Conservation (phyloP, 2,888 invertebrate genomes). For the Drosophila ezoana region DNA sequence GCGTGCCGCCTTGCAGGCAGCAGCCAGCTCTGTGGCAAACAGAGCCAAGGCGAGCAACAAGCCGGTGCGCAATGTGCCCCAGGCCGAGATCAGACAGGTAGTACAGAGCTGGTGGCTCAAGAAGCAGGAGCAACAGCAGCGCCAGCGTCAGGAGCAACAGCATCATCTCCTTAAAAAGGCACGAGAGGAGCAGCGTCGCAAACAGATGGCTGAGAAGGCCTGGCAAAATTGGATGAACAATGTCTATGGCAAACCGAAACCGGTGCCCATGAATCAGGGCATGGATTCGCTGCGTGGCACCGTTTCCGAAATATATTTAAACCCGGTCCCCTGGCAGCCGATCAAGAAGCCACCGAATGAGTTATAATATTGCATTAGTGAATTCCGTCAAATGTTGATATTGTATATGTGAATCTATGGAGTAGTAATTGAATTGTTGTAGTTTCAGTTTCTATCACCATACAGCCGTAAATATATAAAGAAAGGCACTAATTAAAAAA, state of each 20-base stretch:
- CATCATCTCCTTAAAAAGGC: constrained; percentile 31
- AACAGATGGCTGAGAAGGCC: constrained; percentile 66
- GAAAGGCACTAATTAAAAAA: not conserved
- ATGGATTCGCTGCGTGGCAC: constrained; percentile 82
- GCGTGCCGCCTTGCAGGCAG: constrained; percentile 4
- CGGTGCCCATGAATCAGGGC: constrained; percentile 84
- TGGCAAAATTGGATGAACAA: constrained; percentile 81
- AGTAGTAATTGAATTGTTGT: constrained; percentile 14
- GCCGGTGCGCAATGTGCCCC: constrained; percentile 30
- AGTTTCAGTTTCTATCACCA: constrained; percentile 3
- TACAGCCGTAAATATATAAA: not conserved
- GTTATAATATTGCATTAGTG: not conserved
- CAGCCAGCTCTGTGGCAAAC: not conserved
- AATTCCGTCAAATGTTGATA: not conserved
- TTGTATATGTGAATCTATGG: constrained; percentile 4
- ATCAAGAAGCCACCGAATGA: constrained; percentile 2
- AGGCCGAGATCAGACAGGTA: constrained; percentile 43
- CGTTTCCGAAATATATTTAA: constrained; percentile 81
- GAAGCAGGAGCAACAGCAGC: constrained; percentile 71
- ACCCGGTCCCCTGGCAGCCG: constrained; percentile 80
- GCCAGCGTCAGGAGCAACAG: constrained; percentile 63
- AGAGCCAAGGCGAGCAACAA: not conserved
- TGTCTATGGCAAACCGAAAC: constrained; percentile 82
- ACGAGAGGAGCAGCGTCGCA: constrained; percentile 59
- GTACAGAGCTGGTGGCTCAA: constrained; percentile 54